Evolutionary conservation across 2,888 invertebrate genomes (phyloP).

Genomic region (Drosophila meridionalis): DNA sequence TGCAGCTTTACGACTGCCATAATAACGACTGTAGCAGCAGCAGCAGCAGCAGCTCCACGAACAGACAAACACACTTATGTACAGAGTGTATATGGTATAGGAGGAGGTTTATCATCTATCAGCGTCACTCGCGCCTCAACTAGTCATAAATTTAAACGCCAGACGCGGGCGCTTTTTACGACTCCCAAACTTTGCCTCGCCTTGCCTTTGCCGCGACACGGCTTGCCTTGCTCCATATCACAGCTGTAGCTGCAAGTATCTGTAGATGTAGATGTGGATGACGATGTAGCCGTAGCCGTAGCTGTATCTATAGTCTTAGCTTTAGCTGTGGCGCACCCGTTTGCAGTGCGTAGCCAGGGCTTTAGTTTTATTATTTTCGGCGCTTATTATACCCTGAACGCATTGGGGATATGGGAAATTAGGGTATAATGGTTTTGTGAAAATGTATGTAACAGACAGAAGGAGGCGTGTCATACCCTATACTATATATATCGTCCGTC

Average conservation of each 20-base stretch:
- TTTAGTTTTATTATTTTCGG: conserved; percentile 5
- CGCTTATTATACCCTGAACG: neutral
- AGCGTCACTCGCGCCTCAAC: conserved; percentile 59
- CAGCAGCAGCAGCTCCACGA: conserved; percentile 9
- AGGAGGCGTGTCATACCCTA: no score
- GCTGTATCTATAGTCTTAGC: conserved; percentile 3
- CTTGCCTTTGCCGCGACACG: conserved; percentile 6
- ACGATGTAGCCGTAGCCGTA: conserved; percentile 7
- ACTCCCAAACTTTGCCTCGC: conserved; percentile 25
- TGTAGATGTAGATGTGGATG: conserved; percentile 14
- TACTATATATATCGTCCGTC: no score
- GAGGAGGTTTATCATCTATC: conserved; percentile 57
- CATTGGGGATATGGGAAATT: neutral
- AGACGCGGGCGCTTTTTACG: conserved; percentile 55
- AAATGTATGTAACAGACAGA: no score
- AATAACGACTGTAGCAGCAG: conserved; percentile 40
- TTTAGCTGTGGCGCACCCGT: conserved; percentile 44
- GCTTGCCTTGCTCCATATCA: conserved; percentile 18
- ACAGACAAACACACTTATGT: neutral
- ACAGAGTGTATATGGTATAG: neutral
- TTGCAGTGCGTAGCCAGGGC: conserved; percentile 35
- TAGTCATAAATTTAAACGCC: conserved; percentile 61
- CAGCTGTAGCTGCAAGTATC: conserved; percentile 17
- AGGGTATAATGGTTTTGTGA: no score
- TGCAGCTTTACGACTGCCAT: conserved; percentile 37